Evolutionary conservation across 2,113 vertebrate species (phyloP).

Genomic region (Larimichthys crocea): DNA sequence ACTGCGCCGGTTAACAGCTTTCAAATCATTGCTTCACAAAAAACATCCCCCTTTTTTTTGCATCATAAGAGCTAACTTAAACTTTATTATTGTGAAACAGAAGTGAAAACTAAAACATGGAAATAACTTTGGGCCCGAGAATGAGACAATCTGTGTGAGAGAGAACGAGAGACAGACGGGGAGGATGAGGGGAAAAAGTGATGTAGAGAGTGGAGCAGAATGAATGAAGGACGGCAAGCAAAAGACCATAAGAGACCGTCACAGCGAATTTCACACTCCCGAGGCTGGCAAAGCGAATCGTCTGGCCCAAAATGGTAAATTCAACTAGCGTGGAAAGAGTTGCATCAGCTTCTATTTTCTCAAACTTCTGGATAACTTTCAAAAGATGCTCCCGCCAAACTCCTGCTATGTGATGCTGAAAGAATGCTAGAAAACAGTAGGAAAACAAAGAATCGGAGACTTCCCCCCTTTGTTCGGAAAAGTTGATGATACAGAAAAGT

Average conservation of each 20-base stretch:
- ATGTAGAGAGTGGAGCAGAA: conserved; percentile 16
- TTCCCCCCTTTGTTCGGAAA: conserved; percentile 51
- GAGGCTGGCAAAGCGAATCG: conserved; percentile 50
- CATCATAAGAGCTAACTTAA: background rate
- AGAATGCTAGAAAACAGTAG: conserved; percentile 51
- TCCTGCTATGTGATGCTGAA: conserved; percentile 48
- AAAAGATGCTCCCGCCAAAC: conserved; percentile 64
- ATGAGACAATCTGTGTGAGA: conserved; percentile 7
- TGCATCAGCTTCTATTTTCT: conserved; percentile 67
- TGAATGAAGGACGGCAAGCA: conserved; percentile 20
- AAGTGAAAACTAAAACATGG: conserved; percentile 6
- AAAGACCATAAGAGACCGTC: conserved; percentile 28
- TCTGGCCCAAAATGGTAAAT: conserved; percentile 52
- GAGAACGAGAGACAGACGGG: background rate
- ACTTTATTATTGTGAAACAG: conserved; percentile 11
- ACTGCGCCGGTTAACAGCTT: background rate
- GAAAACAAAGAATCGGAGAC: conserved; percentile 45
- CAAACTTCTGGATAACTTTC: conserved; percentile 65
- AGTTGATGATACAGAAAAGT: conserved; percentile 49
- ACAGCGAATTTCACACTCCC: conserved; percentile 64
- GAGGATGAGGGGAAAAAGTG: conserved; percentile 4
- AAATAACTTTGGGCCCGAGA: conserved; percentile 17
- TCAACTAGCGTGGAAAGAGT: conserved; percentile 73
- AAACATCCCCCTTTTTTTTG: background rate
- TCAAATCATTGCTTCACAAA: conserved; percentile 17